phyloP scores from a whole-genome alignment of 2,113 vertebrate genomes.

The Rhynchomys soricoides region DNA sequence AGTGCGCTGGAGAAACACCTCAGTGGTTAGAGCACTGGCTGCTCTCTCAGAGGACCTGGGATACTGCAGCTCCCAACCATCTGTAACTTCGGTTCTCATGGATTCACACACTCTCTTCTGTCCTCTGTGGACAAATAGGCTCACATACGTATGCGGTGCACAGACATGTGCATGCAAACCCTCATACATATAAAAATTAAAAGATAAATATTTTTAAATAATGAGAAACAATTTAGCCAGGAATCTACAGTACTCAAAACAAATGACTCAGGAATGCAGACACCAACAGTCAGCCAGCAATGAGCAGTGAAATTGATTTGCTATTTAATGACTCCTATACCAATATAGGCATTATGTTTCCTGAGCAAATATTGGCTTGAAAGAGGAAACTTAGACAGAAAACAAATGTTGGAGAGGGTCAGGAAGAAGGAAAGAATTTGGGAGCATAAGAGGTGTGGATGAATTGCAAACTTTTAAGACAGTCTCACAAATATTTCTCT shows the following conservation, averaged over 20 bases:
- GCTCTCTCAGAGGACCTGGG: not conserved
- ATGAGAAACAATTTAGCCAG: not conserved
- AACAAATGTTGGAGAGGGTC: not conserved
- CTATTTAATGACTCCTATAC: not conserved
- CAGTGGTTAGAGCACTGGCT: not conserved
- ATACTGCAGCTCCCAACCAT: no score
- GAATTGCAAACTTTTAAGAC: not conserved
- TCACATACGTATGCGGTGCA: no score
- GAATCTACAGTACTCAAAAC: conserved; percentile 5
- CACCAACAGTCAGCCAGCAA: not conserved
- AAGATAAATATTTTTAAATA: not conserved
- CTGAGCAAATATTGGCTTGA: not conserved
- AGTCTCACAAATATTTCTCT: not conserved
- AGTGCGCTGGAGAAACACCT: no score
- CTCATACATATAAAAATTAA: not conserved
- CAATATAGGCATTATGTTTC: not conserved
- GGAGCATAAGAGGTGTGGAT: not conserved
- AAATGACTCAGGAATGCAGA: not conserved
- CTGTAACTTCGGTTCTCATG: not conserved
- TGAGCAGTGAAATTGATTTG: not conserved
- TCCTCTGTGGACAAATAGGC: not conserved
- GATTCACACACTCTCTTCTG: not conserved
- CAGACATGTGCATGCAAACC: no score
- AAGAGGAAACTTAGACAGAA: conserved; percentile 21
- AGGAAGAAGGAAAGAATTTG: not conserved